Evolutionary conservation across 2,888 invertebrate genomes (phyloP).

Genomic region (Kuschelorhynchus macadamiae): DNA sequence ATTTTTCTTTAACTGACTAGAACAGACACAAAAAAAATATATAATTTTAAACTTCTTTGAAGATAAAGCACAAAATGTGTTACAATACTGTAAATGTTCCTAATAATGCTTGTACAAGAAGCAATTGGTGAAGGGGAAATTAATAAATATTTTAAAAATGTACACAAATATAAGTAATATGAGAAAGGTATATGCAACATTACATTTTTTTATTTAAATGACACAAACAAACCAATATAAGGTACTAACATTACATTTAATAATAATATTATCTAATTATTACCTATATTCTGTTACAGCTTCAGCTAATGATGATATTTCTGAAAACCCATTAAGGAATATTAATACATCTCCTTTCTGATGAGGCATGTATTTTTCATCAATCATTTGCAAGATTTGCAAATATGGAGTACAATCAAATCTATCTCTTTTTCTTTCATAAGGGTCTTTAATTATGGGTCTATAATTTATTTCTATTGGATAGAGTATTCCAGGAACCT

Average conservation of each 20-base stretch:
- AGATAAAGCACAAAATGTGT: no score
- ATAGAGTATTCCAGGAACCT: constrained; percentile 87
- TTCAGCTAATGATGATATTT: constrained; percentile 90
- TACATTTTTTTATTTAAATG: no score
- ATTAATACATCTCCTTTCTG: constrained; percentile 89
- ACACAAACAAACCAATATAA: no score
- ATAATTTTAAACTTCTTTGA: no score
- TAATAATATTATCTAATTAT: background rate
- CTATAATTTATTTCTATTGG: constrained; percentile 92
- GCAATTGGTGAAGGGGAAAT: no score
- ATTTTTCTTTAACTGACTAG: constrained; percentile 77
- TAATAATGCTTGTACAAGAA: no score
- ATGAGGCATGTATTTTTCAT: constrained; percentile 83
- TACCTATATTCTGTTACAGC: constrained; percentile 83
- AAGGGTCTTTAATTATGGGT: constrained; percentile 76
- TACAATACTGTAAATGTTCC: no score
- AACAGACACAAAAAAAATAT: background rate
- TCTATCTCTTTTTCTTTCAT: constrained; percentile 76
- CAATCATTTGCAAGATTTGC: constrained; percentile 92
- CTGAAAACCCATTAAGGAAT: constrained; percentile 92
- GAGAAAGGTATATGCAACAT: no score
- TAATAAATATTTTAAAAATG: no score
- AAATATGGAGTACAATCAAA: constrained; percentile 96
- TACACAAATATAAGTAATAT: no score
- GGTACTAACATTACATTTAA: no score